Evolutionary conservation across 2,888 invertebrate species (phyloP).

Genomic region (Atethmia centrago): DNA sequence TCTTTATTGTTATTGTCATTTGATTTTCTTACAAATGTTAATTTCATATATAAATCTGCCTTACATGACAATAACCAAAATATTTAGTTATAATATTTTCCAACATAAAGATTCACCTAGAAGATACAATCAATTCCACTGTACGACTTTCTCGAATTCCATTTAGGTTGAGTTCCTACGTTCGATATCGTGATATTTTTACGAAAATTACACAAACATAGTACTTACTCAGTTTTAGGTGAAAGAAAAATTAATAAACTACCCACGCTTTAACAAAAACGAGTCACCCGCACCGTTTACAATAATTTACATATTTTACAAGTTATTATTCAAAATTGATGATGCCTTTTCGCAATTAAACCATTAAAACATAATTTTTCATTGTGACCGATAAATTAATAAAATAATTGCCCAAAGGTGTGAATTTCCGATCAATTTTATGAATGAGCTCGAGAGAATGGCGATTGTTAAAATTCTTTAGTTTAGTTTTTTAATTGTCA

Average conservation of each 20-base stretch:
- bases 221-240: slow-evolving; percentile 1
- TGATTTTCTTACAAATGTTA: neutral
- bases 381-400: slow-evolving; percentile 61
- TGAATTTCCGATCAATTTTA: slow-evolving; percentile 63
- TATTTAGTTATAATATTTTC: neutral
- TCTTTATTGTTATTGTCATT: too few species aligned
- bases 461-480: slow-evolving; percentile 49
- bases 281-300: slow-evolving; percentile 43
- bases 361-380: slow-evolving; percentile 59
- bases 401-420: slow-evolving; percentile 63
- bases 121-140: neutral
- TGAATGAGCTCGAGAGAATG: slow-evolving; percentile 49
- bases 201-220: neutral
- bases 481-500: slow-evolving; percentile 41
- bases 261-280: slow-evolving; percentile 40
- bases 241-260: neutral
- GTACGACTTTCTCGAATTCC: neutral
- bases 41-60: neutral
- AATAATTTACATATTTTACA: slow-evolving; percentile 47
- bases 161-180: neutral
- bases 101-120: neutral
- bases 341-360: slow-evolving; percentile 57
- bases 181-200: neutral
- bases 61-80: neutral
- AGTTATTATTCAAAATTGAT: slow-evolving; percentile 56